Evolutionary conservation across 2,888 invertebrate species (phyloP).

Genomic region (Eucera pruinosa): DNA sequence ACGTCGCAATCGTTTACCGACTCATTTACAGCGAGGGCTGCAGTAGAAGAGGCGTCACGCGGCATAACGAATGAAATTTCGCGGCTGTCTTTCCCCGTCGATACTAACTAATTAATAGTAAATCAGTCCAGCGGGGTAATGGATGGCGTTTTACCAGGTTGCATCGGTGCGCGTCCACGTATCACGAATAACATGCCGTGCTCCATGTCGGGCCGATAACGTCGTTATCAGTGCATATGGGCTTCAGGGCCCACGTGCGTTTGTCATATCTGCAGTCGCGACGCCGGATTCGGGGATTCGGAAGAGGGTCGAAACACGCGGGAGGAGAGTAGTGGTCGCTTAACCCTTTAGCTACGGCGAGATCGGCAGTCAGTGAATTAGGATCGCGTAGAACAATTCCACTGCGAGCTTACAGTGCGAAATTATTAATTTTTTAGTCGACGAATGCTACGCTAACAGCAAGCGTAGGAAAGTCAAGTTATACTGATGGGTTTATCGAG

Average conservation of each 20-base stretch:
- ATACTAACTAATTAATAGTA: slow-evolving; percentile 64
- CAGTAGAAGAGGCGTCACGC: neutral
- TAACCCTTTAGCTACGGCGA: too few species aligned
- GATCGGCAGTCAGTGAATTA: too few species aligned
- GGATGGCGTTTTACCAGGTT: slow-evolving; percentile 57
- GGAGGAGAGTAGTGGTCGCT: too few species aligned
- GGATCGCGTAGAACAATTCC: too few species aligned
- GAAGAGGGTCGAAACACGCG: too few species aligned
- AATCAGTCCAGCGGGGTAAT: slow-evolving; percentile 59
- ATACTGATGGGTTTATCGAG: too few species aligned
- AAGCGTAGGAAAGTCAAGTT: too few species aligned
- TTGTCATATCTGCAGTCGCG: slow-evolving; percentile 62
- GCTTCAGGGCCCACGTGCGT: slow-evolving; percentile 62
- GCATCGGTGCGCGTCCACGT: slow-evolving; percentile 45
- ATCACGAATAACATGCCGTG: slow-evolving; percentile 57
- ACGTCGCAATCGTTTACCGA: slow-evolving; percentile 27
- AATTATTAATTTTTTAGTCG: too few species aligned
- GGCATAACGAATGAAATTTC: slow-evolving; percentile 54
- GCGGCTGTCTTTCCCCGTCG: slow-evolving; percentile 44
- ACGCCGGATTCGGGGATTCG: too few species aligned
- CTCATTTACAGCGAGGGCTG: slow-evolving; percentile 39
- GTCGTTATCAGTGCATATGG: slow-evolving; percentile 66
- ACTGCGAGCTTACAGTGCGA: too few species aligned
- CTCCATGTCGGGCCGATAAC: slow-evolving; percentile 63
- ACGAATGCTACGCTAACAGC: too few species aligned